Evolutionary conservation across 2,888 invertebrate genomes (phyloP).

Genomic region (Geotrupes spiniger): DNA sequence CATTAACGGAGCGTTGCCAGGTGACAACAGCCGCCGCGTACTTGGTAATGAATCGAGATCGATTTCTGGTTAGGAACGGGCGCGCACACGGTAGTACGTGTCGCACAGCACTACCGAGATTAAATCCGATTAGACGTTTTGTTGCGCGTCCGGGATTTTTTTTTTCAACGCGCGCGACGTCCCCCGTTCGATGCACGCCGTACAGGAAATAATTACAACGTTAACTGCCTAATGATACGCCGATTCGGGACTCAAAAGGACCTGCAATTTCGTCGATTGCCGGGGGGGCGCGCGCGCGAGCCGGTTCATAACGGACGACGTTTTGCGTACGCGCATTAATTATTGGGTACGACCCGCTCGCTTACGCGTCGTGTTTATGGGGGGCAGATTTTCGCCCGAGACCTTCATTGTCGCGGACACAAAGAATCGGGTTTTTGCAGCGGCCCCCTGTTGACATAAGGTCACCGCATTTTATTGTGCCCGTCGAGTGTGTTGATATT

Average conservation of each 20-base stretch:
- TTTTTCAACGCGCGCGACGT: too few relatives aligned
- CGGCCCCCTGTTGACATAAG: slow-evolving; percentile 22
- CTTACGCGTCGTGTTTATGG: not conserved
- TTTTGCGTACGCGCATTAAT: slow-evolving; percentile 13
- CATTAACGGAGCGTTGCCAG: slow-evolving; percentile 29
- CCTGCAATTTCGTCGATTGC: slow-evolving; percentile 30
- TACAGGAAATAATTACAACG: slow-evolving; percentile 2
- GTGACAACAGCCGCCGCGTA: slow-evolving; percentile 27
- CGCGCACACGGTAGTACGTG: too few relatives aligned
- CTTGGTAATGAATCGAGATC: slow-evolving; percentile 30
- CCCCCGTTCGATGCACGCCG: too few relatives aligned
- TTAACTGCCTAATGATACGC: slow-evolving; percentile 22
- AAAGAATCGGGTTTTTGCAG: not conserved
- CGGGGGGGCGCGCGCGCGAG: slow-evolving; percentile 18
- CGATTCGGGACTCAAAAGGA: slow-evolving; percentile 23
- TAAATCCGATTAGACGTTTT: too few relatives aligned
- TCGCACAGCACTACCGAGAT: too few relatives aligned
- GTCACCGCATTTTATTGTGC: slow-evolving; percentile 19
- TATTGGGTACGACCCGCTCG: slow-evolving; percentile 7
- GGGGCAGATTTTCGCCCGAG: not conserved
- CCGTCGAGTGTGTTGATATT: slow-evolving; percentile 10
- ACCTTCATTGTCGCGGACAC: slow-evolving; percentile 1
- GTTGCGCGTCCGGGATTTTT: too few relatives aligned
- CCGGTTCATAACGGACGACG: slow-evolving; percentile 9
- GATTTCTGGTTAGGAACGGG: slow-evolving; percentile 23